Conservation (phyloP, 2,113 vertebrate genomes). For the Austrofundulus limnaeus region DNA sequence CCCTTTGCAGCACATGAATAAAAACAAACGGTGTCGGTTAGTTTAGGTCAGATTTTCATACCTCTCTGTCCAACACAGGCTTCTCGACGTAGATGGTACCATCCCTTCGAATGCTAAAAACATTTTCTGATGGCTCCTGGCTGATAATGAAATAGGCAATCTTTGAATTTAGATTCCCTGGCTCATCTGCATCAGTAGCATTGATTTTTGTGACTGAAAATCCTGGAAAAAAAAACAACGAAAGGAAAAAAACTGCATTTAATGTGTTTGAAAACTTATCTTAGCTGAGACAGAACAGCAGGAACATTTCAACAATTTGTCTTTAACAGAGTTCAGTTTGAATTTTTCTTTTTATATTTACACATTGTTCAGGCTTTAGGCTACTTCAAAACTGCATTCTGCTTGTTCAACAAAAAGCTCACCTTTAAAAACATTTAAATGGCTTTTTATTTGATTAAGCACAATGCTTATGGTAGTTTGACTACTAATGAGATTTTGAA, state of each 20-base stretch:
- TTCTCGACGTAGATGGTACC: conserved; percentile 80
- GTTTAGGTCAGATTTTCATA: conserved; percentile 43
- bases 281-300: background rate
- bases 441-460: background rate
- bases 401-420: too few relatives aligned
- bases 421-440: too few relatives aligned
- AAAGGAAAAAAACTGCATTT: too few relatives aligned
- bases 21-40: background rate
- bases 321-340: background rate
- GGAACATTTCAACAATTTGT: background rate
- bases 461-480: background rate
- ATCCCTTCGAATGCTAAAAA: conserved; percentile 81
- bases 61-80: conserved; percentile 88
- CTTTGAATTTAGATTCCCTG: conserved; percentile 81
- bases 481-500: background rate
- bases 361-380: too few relatives aligned
- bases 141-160: conserved; percentile 84
- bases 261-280: too few relatives aligned
- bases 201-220: conserved; percentile 82
- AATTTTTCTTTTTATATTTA: background rate
- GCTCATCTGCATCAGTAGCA: conserved; percentile 88
- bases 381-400: too few relatives aligned
- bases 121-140: conserved; percentile 77
- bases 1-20: background rate
- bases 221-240: conserved; percentile 72